Evolutionary conservation across 2,797 vertebrate species (phyloP).

Genomic region (Pseudopleuronectes americanus): DNA sequence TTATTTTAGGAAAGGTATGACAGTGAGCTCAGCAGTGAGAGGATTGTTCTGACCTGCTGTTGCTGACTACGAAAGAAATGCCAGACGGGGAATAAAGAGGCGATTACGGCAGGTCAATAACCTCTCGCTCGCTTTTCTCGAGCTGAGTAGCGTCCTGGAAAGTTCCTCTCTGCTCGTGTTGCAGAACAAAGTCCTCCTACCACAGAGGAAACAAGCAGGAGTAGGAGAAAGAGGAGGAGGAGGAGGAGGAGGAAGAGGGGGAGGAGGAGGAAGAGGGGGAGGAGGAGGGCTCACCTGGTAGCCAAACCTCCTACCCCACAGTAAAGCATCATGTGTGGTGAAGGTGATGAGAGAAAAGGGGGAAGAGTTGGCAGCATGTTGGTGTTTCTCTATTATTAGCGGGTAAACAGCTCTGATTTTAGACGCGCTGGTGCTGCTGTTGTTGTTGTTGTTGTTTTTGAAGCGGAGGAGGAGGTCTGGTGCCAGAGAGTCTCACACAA

Average conservation of each 20-base stretch:
- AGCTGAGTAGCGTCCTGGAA: constrained; percentile 32
- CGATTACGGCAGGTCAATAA: constrained; percentile 52
- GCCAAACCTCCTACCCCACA: constrained; percentile 37
- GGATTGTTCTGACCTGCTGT: constrained; percentile 10
- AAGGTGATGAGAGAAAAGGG: constrained; percentile 42
- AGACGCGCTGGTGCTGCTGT: constrained; percentile 28
- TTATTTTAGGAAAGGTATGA: constrained; percentile 24
- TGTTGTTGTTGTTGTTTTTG: constrained; percentile 42
- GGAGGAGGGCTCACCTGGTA: constrained; percentile 55
- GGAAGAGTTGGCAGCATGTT: constrained; percentile 36
- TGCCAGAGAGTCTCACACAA: constrained; percentile 63
- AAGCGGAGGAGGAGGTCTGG: constrained; percentile 32
- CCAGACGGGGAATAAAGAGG: constrained; percentile 33
- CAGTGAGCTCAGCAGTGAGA: not conserved
- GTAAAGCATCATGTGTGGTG: constrained; percentile 38
- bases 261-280: constrained; percentile 5
- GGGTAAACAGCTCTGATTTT: constrained; percentile 73
- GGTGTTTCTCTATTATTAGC: constrained; percentile 76
- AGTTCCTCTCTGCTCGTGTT: constrained; percentile 40
- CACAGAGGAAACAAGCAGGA: not conserved
- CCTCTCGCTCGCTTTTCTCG: constrained; percentile 20
- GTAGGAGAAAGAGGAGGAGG: constrained; percentile 6
- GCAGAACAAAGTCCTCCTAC: constrained; percentile 61
- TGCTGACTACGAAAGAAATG: constrained; percentile 21
- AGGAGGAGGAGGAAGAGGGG: constrained; percentile 5